Conservation (phyloP, 2,797 vertebrate species). For the Clarias laeviceps region DNA sequence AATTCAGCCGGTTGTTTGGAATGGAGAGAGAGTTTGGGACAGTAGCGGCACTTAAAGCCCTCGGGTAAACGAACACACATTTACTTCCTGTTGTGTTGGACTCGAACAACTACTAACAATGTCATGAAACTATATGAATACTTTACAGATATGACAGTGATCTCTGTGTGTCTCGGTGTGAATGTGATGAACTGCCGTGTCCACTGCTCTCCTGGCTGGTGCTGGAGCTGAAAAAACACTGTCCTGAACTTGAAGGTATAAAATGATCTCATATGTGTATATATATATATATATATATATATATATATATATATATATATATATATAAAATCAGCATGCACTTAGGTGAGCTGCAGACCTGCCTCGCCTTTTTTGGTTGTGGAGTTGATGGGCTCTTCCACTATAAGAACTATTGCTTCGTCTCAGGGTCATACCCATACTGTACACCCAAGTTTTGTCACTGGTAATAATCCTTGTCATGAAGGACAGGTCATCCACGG, state of each 20-base stretch:
- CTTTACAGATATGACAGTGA: constrained; percentile 66
- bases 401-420: no score
- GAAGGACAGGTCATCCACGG: no score
- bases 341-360: no score
- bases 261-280: no score
- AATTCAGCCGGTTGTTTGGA: not conserved
- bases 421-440: no score
- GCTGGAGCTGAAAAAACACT: constrained; percentile 58
- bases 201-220: constrained; percentile 75
- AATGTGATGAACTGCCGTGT: constrained; percentile 77
- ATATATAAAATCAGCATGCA: no score
- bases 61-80: constrained; percentile 61
- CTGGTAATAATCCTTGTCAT: no score
- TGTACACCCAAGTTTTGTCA: no score
- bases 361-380: no score
- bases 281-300: no score
- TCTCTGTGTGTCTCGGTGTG: constrained; percentile 64
- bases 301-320: no score
- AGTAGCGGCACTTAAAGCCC: constrained; percentile 62
- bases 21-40: constrained; percentile 67
- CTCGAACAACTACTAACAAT: not conserved
- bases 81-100: not conserved
- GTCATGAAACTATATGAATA: not conserved
- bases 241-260: constrained; percentile 65
- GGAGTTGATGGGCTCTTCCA: no score